Conservation (phyloP, 2,113 vertebrate genomes). For the Alethe castanea region DNA sequence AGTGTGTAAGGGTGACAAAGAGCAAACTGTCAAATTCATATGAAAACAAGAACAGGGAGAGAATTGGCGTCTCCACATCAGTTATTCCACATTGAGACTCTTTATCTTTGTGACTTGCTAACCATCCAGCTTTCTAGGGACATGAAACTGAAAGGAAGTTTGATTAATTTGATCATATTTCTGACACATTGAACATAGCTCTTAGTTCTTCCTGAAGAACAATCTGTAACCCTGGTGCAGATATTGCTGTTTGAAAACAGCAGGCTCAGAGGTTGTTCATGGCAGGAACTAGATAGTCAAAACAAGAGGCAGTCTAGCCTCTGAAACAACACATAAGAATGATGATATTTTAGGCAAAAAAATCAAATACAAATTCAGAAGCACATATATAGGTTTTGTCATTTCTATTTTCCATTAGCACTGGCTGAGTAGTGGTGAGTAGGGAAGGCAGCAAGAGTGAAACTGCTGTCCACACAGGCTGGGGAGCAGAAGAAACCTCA, state of each 20-base stretch:
- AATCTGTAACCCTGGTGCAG: constrained; percentile 40
- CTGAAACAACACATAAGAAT: not conserved
- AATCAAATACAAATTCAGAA: not conserved
- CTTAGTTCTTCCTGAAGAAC: not conserved
- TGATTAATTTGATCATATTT: constrained; percentile 51
- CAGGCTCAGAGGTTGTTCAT: not conserved
- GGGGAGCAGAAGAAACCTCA: not conserved
- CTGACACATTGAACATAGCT: not conserved
- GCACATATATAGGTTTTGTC: not conserved
- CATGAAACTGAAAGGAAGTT: constrained; percentile 61
- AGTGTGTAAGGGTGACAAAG: not conserved
- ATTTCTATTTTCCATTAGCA: not conserved
- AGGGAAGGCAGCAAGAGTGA: not conserved
- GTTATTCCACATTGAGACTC: constrained; percentile 56
- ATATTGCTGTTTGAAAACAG: constrained; percentile 21
- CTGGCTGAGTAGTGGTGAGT: not conserved
- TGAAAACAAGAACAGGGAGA: not conserved
- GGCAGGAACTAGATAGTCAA: not conserved
- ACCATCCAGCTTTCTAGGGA: constrained; percentile 34
- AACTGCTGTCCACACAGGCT: not conserved
- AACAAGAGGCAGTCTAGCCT: not conserved
- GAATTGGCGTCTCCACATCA: constrained; percentile 51
- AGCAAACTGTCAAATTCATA: not conserved
- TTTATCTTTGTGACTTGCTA: constrained; percentile 58
- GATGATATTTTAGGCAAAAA: not conserved